phyloP scores from a whole-genome alignment of 2,888 invertebrate genomes.

The Rhyacophila evoluta region DNA sequence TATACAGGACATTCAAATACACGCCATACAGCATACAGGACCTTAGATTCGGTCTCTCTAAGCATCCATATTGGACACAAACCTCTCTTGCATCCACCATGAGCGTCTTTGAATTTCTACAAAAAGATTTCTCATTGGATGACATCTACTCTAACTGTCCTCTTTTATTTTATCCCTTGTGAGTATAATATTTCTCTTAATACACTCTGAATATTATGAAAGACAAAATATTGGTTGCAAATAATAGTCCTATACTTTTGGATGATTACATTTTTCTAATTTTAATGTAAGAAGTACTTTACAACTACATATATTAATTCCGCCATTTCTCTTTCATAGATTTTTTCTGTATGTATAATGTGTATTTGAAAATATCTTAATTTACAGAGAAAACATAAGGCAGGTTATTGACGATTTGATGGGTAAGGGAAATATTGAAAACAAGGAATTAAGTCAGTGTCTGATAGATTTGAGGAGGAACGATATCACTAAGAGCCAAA shows the following conservation, averaged over 20 bases:
- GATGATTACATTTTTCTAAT: too few species aligned
- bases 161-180: conserved; percentile 78
- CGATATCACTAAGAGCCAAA: conserved; percentile 65
- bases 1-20: conserved; percentile 57
- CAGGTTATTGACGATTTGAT: conserved; percentile 8
- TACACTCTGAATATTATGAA: background rate
- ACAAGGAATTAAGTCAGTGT: too few species aligned
- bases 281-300: too few species aligned
- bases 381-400: conserved; percentile 43
- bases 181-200: too few species aligned
- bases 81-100: conserved; percentile 72
- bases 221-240: background rate
- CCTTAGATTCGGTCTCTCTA: conserved; percentile 61
- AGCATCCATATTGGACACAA: conserved; percentile 76
- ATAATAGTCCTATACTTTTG: background rate
- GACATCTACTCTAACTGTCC: conserved; percentile 74
- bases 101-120: conserved; percentile 71
- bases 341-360: background rate
- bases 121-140: conserved; percentile 65
- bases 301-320: background rate
- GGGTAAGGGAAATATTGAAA: background rate
- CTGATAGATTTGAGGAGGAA: conserved; percentile 56
- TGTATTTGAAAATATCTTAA: too few species aligned
- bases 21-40: background rate
- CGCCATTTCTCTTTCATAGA: background rate